phyloP scores from a whole-genome alignment of 2,113 vertebrate species.

The Coregonus clupeaformis region DNA sequence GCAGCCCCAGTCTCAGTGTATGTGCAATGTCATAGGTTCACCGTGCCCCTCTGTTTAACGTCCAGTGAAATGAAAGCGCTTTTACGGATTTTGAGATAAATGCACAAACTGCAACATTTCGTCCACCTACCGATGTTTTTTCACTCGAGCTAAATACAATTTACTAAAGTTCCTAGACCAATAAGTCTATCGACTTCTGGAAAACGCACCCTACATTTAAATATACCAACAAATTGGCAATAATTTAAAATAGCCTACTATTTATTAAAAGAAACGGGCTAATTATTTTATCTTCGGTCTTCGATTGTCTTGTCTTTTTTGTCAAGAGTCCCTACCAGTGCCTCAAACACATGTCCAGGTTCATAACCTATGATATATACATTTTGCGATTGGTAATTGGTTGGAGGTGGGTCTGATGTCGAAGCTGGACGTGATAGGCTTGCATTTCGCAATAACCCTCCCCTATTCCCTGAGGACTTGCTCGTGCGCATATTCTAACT shows the following conservation, averaged over 20 bases:
- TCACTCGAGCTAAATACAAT: slow-evolving; percentile 20
- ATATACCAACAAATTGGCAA: slow-evolving; percentile 13
- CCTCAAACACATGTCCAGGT: slow-evolving; percentile 56
- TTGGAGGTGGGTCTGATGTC: slow-evolving; percentile 61
- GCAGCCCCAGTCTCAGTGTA: slow-evolving; percentile 64
- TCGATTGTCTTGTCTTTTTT: slow-evolving; percentile 43
- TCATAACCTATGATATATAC: slow-evolving; percentile 71
- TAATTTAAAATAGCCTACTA: neutral
- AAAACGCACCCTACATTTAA: slow-evolving; percentile 2
- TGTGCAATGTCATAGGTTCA: slow-evolving; percentile 69
- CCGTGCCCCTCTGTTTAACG: slow-evolving; percentile 6
- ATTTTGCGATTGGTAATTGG: slow-evolving; percentile 65
- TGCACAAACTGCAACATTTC: neutral
- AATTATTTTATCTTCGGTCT: slow-evolving; percentile 12
- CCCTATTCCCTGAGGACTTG: slow-evolving; percentile 25
- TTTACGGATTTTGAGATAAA: neutral
- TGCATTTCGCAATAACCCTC: slow-evolving; percentile 39
- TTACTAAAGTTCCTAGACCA: slow-evolving; percentile 14
- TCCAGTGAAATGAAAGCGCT: neutral
- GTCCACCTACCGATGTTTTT: slow-evolving; percentile 10
- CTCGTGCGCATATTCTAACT: neutral
- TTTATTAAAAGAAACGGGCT: neutral
- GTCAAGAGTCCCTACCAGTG: slow-evolving; percentile 47
- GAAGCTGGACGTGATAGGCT: slow-evolving; percentile 63
- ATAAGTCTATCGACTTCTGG: slow-evolving; percentile 27